Conservation (phyloP, 2,888 invertebrate species). For the Aphodius granarius region DNA sequence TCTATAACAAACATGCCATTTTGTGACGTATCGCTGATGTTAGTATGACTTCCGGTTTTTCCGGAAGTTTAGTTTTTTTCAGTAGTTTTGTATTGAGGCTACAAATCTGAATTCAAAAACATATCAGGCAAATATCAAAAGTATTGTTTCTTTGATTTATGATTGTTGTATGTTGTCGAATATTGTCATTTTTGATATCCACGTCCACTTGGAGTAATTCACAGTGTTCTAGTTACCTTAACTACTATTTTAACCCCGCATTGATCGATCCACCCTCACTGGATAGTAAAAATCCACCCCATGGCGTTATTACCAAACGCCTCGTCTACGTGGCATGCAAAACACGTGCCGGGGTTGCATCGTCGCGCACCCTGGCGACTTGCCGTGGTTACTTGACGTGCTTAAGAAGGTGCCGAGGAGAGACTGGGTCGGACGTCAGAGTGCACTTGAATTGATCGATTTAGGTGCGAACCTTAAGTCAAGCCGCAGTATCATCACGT, state of each 20-base stretch:
- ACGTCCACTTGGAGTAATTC: no score
- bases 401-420: background rate
- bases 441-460: conserved; percentile 9
- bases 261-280: background rate
- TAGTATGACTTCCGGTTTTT: no score
- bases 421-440: background rate
- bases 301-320: background rate
- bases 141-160: no score
- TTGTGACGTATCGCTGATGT: no score
- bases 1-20: no score
- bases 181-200: no score
- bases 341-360: background rate
- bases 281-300: background rate
- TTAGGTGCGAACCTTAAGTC: conserved; percentile 4
- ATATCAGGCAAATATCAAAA: no score
- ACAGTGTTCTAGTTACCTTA: no score
- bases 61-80: no score
- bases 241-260: background rate
- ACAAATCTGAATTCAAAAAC: no score
- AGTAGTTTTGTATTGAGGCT: no score
- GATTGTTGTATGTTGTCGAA: no score
- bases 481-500: conserved; percentile 8
- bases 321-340: background rate
- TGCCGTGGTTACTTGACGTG: background rate
- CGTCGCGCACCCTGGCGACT: background rate